A percentile compares a stretch with the other conserved stretches of the same genome.
Evolutionary conservation across 2,113 vertebrate species (phyloP).

Genomic region (Marmota flaviventris): DNA sequence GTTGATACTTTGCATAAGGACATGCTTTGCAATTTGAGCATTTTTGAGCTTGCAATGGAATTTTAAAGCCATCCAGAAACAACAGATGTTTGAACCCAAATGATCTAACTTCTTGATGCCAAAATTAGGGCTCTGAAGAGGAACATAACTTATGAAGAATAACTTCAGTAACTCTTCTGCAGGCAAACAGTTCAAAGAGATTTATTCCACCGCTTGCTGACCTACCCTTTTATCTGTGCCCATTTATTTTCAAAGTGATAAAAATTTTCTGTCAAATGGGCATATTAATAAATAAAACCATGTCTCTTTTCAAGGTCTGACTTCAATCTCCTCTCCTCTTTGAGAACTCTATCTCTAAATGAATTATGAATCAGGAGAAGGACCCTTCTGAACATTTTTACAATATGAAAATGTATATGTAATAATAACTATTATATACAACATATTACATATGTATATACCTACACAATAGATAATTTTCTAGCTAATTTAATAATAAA

Average conservation of each 20-base stretch:
- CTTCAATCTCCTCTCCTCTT: constrained; percentile 24
- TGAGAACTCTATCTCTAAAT: not conserved
- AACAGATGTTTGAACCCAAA: constrained; percentile 82
- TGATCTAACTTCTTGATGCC: constrained; percentile 73
- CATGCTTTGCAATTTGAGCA: constrained; percentile 76
- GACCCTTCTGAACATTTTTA: not conserved
- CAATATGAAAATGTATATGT: not conserved
- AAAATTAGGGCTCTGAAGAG: constrained; percentile 68
- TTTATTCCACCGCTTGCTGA: constrained; percentile 54
- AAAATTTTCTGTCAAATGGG: constrained; percentile 53
- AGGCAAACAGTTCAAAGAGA: constrained; percentile 59
- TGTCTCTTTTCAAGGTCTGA: constrained; percentile 3
- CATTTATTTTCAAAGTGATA: constrained; percentile 57
- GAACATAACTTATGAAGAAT: constrained; percentile 53
- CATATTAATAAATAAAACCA: constrained; percentile 63
- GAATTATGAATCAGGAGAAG: constrained; percentile 43
- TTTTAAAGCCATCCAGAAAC: constrained; percentile 84
- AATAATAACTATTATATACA: not conserved
- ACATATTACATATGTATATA: not conserved
- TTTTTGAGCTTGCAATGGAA: constrained; percentile 82
- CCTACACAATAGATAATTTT: not conserved
- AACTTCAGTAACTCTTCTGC: constrained; percentile 33
- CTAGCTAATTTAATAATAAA: not conserved
- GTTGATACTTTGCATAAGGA: constrained; percentile 63
- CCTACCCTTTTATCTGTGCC: constrained; percentile 50